Evolutionary conservation across 1,140 invertebrate species (phyloP).

Genomic region (Hylaeus volcanicus): DNA sequence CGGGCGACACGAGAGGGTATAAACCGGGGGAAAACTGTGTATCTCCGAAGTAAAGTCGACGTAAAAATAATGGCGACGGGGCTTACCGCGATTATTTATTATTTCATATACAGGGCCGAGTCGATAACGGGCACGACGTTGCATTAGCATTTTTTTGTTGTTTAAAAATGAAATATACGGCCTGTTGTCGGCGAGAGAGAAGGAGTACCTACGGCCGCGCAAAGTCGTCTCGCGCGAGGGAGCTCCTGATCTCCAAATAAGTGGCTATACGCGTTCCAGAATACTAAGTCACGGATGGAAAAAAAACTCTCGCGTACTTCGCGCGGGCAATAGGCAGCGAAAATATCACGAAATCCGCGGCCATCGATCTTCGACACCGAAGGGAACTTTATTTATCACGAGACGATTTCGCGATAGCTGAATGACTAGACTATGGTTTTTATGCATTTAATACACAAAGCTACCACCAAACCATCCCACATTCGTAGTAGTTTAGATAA

Average conservation of each 20-base stretch:
- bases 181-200: conserved; percentile 70
- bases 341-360: conserved; percentile 3
- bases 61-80: conserved; percentile 75
- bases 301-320: conserved; percentile 37
- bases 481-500: no score
- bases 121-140: conserved; percentile 73
- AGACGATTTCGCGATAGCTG: no score
- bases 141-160: conserved; percentile 81
- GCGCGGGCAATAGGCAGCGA: conserved; percentile 17
- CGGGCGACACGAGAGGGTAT: conserved; percentile 62
- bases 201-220: conserved; percentile 62
- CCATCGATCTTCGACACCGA: neutral
- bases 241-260: conserved; percentile 79
- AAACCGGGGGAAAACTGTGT: conserved; percentile 69
- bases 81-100: conserved; percentile 78
- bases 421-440: no score
- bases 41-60: conserved; percentile 72
- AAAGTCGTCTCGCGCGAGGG: conserved; percentile 70
- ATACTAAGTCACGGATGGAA: conserved; percentile 71
- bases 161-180: conserved; percentile 80
- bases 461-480: no score
- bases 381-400: neutral
- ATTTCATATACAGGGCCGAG: conserved; percentile 77
- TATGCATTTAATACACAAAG: no score
- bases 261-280: conserved; percentile 77